These are phyloP conservation scores for Pitta sordida DNA, from an alignment of 2,113 vertebrate genomes.

Conservation along the genomic window DNA sequence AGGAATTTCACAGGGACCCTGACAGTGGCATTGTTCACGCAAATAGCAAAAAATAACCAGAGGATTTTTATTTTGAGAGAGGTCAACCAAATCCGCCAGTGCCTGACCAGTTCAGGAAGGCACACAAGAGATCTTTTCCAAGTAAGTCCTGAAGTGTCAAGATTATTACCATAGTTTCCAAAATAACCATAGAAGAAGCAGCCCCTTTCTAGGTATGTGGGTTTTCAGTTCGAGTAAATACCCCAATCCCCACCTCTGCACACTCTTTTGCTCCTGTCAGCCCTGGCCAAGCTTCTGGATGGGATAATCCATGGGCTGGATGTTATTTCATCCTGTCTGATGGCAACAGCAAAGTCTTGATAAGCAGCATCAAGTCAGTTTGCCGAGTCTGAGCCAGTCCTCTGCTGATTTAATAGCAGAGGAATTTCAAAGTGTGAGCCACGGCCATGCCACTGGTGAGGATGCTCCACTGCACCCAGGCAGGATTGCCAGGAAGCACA, in stretches of 20 bases:
- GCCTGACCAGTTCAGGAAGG: not conserved
- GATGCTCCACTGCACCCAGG: not conserved
- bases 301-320: rapidly evolving
- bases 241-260: not conserved
- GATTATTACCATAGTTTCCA: not conserved
- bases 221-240: not conserved
- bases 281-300: not conserved
- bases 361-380: not conserved
- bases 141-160: not conserved
- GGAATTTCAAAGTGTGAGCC: not conserved
- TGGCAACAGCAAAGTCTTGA: not conserved
- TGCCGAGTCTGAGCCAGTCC: not conserved
- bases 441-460: rapidly evolving
- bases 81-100: not conserved
- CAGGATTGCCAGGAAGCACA: rapidly evolving
- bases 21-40: rapidly evolving
- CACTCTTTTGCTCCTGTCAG: not conserved
- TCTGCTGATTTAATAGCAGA: not conserved
- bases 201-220: not conserved
- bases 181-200: not conserved
- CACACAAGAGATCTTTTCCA: not conserved
- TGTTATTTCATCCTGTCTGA: not conserved
- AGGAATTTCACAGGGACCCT: not conserved
- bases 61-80: not conserved
- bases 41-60: not conserved